Percentiles rank a stretch among this genome's conserved stretches.
Conservation (phyloP, 2,888 invertebrate species). For the Limnephilus lunatus region DNA sequence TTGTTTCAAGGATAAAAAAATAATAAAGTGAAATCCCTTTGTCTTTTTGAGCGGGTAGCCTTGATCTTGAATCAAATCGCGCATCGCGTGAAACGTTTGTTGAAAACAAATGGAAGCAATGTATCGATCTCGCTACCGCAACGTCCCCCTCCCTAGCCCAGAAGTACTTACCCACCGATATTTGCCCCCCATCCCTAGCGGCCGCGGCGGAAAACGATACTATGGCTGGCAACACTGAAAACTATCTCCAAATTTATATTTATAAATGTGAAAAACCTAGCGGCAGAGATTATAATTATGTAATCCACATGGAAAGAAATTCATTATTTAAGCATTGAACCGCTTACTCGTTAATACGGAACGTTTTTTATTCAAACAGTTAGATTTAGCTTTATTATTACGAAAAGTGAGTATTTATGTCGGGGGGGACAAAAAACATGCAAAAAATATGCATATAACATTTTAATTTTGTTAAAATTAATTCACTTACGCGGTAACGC, state of each 20-base stretch:
- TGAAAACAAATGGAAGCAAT: constrained; percentile 29
- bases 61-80: constrained; percentile 39
- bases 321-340: too few relatives aligned
- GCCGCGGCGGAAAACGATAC: not conserved
- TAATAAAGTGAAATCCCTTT: constrained; percentile 20
- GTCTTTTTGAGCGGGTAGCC: constrained; percentile 23
- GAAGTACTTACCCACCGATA: constrained; percentile 11
- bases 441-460: too few relatives aligned
- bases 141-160: constrained; percentile 31
- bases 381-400: too few relatives aligned
- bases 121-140: constrained; percentile 42
- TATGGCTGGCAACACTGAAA: not conserved
- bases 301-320: too few relatives aligned
- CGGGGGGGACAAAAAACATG: too few relatives aligned
- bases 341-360: too few relatives aligned
- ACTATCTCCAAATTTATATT: not conserved
- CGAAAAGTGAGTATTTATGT: too few relatives aligned
- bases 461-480: too few relatives aligned
- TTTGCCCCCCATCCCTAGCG: constrained; percentile 44
- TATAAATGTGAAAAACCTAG: not conserved
- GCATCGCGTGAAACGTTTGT: constrained; percentile 22
- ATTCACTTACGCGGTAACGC: too few relatives aligned
- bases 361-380: too few relatives aligned
- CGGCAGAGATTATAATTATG: not conserved
- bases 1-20: not conserved